Evolutionary conservation across 2,113 vertebrate genomes (phyloP).

Genomic region (Salvelinus fontinalis): DNA sequence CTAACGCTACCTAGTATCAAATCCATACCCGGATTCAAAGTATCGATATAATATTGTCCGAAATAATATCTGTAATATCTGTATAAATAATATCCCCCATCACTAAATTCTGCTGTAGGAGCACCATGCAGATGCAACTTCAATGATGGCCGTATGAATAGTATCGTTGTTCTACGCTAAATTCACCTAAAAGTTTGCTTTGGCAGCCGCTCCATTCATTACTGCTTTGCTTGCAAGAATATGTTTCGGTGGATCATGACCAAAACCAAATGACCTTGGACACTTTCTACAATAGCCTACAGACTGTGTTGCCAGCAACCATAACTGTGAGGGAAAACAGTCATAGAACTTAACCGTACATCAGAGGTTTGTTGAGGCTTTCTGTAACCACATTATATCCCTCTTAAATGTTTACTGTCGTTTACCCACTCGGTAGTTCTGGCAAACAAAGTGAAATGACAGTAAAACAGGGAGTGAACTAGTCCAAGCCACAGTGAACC

Average conservation of each 20-base stretch:
- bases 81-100: too few species aligned
- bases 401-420: constrained; percentile 76
- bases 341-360: constrained; percentile 67
- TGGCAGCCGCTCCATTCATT: constrained; percentile 66
- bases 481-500: constrained; percentile 61
- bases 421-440: constrained; percentile 63
- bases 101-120: constrained; percentile 26
- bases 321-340: constrained; percentile 77
- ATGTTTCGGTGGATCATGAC: constrained; percentile 58
- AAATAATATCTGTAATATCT: too few species aligned
- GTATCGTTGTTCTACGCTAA: constrained; percentile 44
- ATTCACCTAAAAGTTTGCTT: constrained; percentile 50
- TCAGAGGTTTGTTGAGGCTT: constrained; percentile 73
- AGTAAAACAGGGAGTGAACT: constrained; percentile 46
- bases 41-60: too few species aligned
- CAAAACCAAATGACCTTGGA: constrained; percentile 76
- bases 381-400: constrained; percentile 66
- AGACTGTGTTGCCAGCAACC: constrained; percentile 68
- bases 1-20: too few species aligned
- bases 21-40: too few species aligned
- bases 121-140: constrained; percentile 56
- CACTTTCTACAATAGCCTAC: constrained; percentile 62
- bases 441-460: constrained; percentile 57
- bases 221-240: constrained; percentile 62
- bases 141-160: constrained; percentile 37